Evolutionary conservation across 2,113 vertebrate genomes (phyloP), one percentile per base, ranked within the genome.

Genomic region (Buteo buteo): DNA sequence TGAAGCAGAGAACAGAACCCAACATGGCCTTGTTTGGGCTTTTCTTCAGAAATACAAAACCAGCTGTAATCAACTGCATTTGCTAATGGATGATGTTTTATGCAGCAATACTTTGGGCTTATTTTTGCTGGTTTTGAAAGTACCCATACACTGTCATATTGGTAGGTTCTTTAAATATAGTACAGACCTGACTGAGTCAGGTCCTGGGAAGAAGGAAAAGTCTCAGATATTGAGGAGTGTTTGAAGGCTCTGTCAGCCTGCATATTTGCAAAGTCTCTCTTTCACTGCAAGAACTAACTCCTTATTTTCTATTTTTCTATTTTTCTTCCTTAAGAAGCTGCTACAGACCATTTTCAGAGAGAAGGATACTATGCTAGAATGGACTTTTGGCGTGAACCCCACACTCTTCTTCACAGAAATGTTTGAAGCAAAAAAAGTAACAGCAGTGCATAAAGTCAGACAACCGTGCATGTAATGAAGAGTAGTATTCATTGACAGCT

Each of bases 1-100:
- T 82, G 71, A 95, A 94, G 49, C n/a, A 86, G 34, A 88, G 71
- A 92, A 92, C 31, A 97, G 96, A 97, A 76, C n/a, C 16, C 88
- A 90, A 38, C 26, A 42, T 34, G 40, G 47, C 6, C 40, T 96
- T 34, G 14, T 73, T 94, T 50, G 52, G 22, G 52, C 12, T 95
- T 94, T 96, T 87, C 61, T 66, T 94, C 32, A 85, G 79, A 92
- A 90, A 81, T 10, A 73, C 16, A 91, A 38, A 76, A 86, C 74
- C 52, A 88, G 22, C 62, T 92, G 31, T 54, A 74, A 85, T 70
- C 45, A 42, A 8, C 29, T 69, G 44, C 36, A 38, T 65, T 92
- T 87, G 8, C 15, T 92, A 81, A 78, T 64, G 64, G 55, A 32
- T 82, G 44, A 15, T 31, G 16, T 72, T 88, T 81, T 54, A 42